Base-by-base conservation (phyloP, 2,888 invertebrate genomes). In the Hymenopus coronatus region DNA sequence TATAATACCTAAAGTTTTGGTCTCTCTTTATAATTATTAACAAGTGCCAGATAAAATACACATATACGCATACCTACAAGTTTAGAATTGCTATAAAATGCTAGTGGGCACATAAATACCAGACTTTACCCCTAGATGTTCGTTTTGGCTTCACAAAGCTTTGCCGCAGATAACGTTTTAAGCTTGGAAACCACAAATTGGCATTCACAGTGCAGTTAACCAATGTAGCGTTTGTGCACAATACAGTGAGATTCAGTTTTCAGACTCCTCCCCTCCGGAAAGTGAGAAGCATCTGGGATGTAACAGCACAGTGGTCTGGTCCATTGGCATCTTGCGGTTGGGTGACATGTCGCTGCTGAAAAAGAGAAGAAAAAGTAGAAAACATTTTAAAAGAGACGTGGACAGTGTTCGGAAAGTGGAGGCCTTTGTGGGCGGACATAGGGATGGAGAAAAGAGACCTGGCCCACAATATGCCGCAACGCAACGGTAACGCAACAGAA, bases 371-470 rank as follows among this genome's bases (percentile, higher is more conserved):
- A 27, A 28, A 28, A 83, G 83, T 28, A 84, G 84, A 46, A 84
- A 84, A 84, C 84, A 84, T 84, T 84, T 84, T 84, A 84, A 84
- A 83, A 83, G n/a, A 84, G 84, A 84, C 84, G n/a, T 40, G 40
- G 33, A 40, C 25, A 27, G n/a, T 84, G 84, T 84, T 40, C 40
- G n/a, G 84, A 84, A 84, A 84, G 46, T 33, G 46, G 40, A 33
- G n/a, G 40, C 84, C 30, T 25, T 84, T 84, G 84, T 84, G 84
- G 28, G 30, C 30, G 84, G 33, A 33, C 25, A 9, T 12, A 30
- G 84, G 9, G 84, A 30, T 9, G 28, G 1, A 3, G 28, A 20
- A 84, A 33, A 14, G 25, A 9, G 28, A 33, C 30, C 28, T 70
- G 54, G 54, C 54, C 20, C 54, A 70, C 54, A 70, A 70, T 70